Evolutionary conservation across 2,888 invertebrate genomes (phyloP).

Genomic region (Dasypogon diadema): DNA sequence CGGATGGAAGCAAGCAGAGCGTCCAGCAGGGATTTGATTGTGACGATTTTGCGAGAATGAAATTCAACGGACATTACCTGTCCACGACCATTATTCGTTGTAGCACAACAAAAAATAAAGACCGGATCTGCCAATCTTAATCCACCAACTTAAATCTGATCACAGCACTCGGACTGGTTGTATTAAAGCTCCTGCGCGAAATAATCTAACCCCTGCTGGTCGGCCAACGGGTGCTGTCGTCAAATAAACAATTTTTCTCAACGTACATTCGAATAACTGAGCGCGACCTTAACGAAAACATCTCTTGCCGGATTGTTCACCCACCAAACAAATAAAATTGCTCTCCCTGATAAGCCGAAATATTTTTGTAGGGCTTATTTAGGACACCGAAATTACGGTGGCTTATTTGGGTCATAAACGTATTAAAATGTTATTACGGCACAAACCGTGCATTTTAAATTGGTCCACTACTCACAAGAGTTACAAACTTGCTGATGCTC

Average conservation of each 20-base stretch:
- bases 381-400: background rate
- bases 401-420: conserved; percentile 7
- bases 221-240: background rate
- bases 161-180: background rate
- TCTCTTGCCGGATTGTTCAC: background rate
- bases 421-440: too few relatives aligned
- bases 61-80: conserved; percentile 48
- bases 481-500: too few relatives aligned
- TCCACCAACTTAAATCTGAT: conserved; percentile 44
- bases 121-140: conserved; percentile 56
- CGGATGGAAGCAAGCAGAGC: conserved; percentile 4
- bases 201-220: conserved; percentile 33
- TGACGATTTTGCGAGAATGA: conserved; percentile 36
- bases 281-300: background rate
- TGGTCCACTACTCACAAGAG: too few relatives aligned
- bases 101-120: conserved; percentile 50
- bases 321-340: too few relatives aligned
- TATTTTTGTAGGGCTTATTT: conserved; percentile 2
- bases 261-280: background rate
- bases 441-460: too few relatives aligned
- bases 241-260: conserved; percentile 39
- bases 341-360: too few relatives aligned
- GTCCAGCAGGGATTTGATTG: conserved; percentile 27
- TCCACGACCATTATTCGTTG: conserved; percentile 35
- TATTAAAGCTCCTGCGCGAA: conserved; percentile 30